Conservation (phyloP, 1,140 invertebrate genomes). For the Paramacrobiotus metropolitanus region DNA sequence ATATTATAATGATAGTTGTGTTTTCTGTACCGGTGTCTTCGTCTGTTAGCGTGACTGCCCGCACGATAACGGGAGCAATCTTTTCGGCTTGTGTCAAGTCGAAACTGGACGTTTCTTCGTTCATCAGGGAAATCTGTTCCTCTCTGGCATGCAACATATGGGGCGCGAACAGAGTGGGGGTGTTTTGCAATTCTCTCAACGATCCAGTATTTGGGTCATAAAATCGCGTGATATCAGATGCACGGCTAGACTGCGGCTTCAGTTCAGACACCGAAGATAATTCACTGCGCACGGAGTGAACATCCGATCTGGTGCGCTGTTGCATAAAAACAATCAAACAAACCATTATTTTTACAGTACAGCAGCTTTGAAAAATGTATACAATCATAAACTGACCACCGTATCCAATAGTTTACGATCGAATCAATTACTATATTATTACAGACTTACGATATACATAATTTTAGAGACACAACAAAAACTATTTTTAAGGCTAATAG, state of each 20-base stretch:
- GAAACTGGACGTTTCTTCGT: not conserved
- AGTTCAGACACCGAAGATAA: not conserved
- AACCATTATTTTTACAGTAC: not conserved
- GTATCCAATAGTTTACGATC: no score
- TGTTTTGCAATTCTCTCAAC: not conserved
- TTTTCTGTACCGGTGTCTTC: slow-evolving; percentile 59
- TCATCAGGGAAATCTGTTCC: not conserved
- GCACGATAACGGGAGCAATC: slow-evolving; percentile 2
- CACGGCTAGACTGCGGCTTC: not conserved
- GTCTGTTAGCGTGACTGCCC: slow-evolving; percentile 62
- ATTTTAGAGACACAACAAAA: no score
- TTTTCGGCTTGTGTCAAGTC: not conserved
- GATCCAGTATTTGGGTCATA: not conserved
- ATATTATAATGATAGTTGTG: no score
- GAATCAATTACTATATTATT: no score
- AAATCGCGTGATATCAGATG: not conserved
- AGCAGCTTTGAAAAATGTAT: no score
- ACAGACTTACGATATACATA: no score
- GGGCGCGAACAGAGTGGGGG: no score
- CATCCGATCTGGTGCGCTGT: not conserved
- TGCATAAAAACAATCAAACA: not conserved
- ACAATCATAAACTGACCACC: no score
- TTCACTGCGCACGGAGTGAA: not conserved
- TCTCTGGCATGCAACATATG: not conserved
- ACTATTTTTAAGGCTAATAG: no score